phyloP scores from a whole-genome alignment of 2,888 invertebrate species.

The Fabriciana adippe region DNA sequence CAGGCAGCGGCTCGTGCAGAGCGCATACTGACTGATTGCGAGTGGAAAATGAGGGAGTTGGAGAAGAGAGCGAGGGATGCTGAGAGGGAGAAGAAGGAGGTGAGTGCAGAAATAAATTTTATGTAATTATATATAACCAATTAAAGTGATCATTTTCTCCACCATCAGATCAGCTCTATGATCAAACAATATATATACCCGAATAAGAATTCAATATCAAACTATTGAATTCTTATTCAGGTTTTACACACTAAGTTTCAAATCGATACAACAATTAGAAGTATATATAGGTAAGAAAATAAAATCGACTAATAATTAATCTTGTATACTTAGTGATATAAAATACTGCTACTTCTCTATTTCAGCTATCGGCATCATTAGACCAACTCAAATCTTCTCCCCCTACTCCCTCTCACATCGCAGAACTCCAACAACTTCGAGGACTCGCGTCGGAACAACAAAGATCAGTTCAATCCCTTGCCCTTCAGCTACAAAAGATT shows the following conservation, averaged over 20 bases:
- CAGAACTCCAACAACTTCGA: constrained; percentile 66
- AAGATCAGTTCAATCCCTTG: constrained; percentile 78
- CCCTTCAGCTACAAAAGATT: constrained; percentile 74
- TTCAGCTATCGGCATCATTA: constrained; percentile 61
- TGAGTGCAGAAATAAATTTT: constrained; percentile 44
- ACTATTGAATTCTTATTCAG: too few relatives aligned
- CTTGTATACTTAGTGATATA: too few relatives aligned
- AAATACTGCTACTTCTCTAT: not conserved
- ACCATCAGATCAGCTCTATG: not conserved
- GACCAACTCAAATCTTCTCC: constrained; percentile 57
- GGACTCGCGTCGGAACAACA: constrained; percentile 84
- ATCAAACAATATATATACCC: too few relatives aligned
- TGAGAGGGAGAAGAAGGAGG: constrained; percentile 81
- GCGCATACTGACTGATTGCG: constrained; percentile 89
- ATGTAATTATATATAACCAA: not conserved
- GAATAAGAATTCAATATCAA: too few relatives aligned
- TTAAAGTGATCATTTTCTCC: not conserved
- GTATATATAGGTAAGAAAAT: too few relatives aligned
- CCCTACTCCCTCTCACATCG: constrained; percentile 60
- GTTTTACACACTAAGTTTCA: too few relatives aligned
- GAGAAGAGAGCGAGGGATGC: constrained; percentile 87
- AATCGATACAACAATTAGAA: too few relatives aligned
- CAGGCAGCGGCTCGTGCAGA: constrained; percentile 88
- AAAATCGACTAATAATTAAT: too few relatives aligned
- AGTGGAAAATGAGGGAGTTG: constrained; percentile 91